Base-by-base conservation (phyloP, 2,888 invertebrate species). In the Alloscopus bannaensis region DNA sequence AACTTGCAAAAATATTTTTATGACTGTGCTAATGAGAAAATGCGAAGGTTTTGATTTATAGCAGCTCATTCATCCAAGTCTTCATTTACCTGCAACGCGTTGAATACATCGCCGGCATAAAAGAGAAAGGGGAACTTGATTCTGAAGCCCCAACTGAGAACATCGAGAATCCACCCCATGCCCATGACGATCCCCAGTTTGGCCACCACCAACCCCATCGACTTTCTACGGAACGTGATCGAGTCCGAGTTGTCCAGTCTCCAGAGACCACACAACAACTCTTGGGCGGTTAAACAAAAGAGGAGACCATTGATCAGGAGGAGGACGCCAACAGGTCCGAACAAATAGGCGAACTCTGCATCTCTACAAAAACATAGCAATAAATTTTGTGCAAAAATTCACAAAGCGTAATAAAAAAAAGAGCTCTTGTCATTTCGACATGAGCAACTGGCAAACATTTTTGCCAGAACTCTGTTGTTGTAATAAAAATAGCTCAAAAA, bases 161-260 rank as follows among this genome's bases (percentile, higher is more conserved):
- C 84, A 66, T 86, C 86, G 13, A 86, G 75, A 50, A 86, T 84
- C 85, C 85, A 86, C 20, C 84, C 86, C 81, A 85, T 83, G 11
- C 84, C 86, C 86, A 86, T 86, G 1, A 86, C 84, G 29, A 86
- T 83, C 36, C 82, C 86, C 64, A 86, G 47, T 47, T 86, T 86
- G 22, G 82, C 86, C 26, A 86, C 86, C 26, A 86, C 86, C 47
- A 86, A 82, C 1, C 86, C 86, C 84, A 85, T 84, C 29, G 83
- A 83, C 72, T 86, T 86, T 22, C 84, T 50, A 16, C 86, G 69
- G 55, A 85, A 86, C 29, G 81, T 84, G 13, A 86, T 82, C 4
- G 83, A 83, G 24, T 60, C 59, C 8, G 59, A 59, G 59, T 59
- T 86, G 72, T 86, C 86, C 70, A 86, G 52, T 40, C 86, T 71